Conservation (phyloP, 2,797 vertebrate genomes). For the Falco cherrug region DNA sequence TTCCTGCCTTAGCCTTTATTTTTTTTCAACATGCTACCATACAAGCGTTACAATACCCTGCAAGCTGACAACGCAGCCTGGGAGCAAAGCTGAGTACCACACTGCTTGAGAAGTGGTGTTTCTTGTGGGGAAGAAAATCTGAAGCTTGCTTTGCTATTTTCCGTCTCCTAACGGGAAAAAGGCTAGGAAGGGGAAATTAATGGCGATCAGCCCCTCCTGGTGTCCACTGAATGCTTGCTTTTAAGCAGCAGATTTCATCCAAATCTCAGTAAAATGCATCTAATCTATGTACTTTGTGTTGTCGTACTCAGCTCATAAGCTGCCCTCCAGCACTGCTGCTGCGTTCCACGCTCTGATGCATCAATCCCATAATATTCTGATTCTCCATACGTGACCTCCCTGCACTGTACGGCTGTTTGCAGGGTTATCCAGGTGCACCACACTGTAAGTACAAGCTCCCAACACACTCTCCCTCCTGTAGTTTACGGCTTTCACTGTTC, state of each 20-base stretch:
- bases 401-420: background rate
- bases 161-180: background rate
- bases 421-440: background rate
- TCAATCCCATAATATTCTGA: background rate
- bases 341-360: background rate
- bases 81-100: background rate
- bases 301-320: background rate
- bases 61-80: background rate
- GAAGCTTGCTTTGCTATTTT: background rate
- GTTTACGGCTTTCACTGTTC: constrained; percentile 50
- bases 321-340: background rate
- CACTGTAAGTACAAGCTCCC: background rate
- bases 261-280: background rate
- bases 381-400: background rate
- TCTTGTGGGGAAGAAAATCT: background rate
- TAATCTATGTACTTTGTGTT: background rate
- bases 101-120: background rate
- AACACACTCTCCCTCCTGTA: background rate
- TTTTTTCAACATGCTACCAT: background rate
- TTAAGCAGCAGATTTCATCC: background rate
- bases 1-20: background rate
- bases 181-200: background rate
- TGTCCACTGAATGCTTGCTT: background rate
- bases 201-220: background rate
- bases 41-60: background rate